Evolutionary conservation across 2,888 invertebrate genomes (phyloP).

Genomic region (Xanthostigma xanthostigma): DNA sequence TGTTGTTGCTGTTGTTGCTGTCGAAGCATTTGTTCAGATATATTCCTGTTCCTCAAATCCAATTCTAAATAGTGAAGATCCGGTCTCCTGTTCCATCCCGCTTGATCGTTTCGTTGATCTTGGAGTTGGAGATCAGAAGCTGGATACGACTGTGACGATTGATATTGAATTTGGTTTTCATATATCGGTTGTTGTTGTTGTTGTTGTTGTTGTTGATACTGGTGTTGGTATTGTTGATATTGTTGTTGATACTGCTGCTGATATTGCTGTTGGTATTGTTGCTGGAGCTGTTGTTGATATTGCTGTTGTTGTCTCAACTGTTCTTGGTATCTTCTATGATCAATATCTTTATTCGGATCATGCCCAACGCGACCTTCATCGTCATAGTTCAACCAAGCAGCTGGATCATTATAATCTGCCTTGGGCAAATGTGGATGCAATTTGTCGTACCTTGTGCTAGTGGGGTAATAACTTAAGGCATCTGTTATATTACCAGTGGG

Average conservation of each 20-base stretch:
- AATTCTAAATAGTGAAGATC: slow-evolving; percentile 29
- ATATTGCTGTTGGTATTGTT: slow-evolving; percentile 25
- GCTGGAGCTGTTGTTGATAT: slow-evolving; percentile 27
- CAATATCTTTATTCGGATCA: slow-evolving; percentile 28
- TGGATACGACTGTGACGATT: slow-evolving; percentile 1
- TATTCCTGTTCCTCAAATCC: slow-evolving; percentile 34
- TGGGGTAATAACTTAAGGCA: slow-evolving; percentile 68
- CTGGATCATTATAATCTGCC: slow-evolving; percentile 39
- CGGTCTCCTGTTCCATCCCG: slow-evolving; percentile 25
- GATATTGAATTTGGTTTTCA: slow-evolving; percentile 9
- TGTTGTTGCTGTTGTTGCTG: slow-evolving; percentile 20
- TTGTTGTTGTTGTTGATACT: slow-evolving; percentile 11
- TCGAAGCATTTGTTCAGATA: slow-evolving; percentile 30
- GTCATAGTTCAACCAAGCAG: slow-evolving; percentile 37
- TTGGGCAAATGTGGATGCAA: slow-evolving; percentile 36
- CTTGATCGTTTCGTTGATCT: slow-evolving; percentile 21
- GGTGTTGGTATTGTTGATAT: slow-evolving; percentile 16
- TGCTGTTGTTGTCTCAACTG: slow-evolving; percentile 42
- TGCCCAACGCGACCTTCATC: slow-evolving; percentile 26
- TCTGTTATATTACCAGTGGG: slow-evolving; percentile 62
- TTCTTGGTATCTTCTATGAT: slow-evolving; percentile 40
- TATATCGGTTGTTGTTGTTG: slow-evolving; percentile 17
- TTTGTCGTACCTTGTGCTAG: slow-evolving; percentile 43
- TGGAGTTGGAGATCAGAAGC: slow-evolving; percentile 11
- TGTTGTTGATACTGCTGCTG: slow-evolving; percentile 21